Base-by-base conservation (phyloP, 2,113 vertebrate genomes). In the Mesembrinibis cayennensis region DNA sequence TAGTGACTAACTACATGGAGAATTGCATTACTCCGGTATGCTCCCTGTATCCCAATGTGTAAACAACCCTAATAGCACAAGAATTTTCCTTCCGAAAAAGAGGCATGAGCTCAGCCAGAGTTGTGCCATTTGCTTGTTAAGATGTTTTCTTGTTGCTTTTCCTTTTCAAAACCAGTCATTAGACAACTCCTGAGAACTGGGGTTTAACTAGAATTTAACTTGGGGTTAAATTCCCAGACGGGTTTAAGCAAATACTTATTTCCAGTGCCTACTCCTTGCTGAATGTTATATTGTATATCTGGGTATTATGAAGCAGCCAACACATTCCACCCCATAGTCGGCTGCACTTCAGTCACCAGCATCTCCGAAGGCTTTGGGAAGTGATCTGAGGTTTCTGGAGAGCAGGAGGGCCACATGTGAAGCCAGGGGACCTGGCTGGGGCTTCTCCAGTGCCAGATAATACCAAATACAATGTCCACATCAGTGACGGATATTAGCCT, bases 251-350 rank as follows among this genome's bases (percentile, higher is more conserved):
- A 34, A 29, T 32, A 12, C n/a, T 63, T 30, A 8, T 40, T 65
- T 34, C 26, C 38, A 50, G n/a, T 25, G 66, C n/a, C 76, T 27
- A 0, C 26, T 71, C 78, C 86, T 29, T n/a, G 53, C 12, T 29
- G 25, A 56, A 45, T 0, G 0, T 30, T 38, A 1, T 7, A 7
- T 8, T 2, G 2, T 27, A 13, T n/a, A 42, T 11, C 38, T 61
- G 52, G 18, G 34, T n/a, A 7, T 16, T 25, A 47, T 0, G 5
- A 36, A 89, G 58, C 29, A 61, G 70, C 18, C 16, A 1, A 82
- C 18, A 23, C 0, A 3, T 17, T 45, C 18, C n/a, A 16, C 18
- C 62, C 55, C 0, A 1, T 19, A 66, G 23, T 6, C 2, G 0
- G 40, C 65, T 38, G 23, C 32, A 4, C 22, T n/a, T 78, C 45